phyloP scores from a whole-genome alignment of 2,888 invertebrate species.

The Leptopilina myrica region DNA sequence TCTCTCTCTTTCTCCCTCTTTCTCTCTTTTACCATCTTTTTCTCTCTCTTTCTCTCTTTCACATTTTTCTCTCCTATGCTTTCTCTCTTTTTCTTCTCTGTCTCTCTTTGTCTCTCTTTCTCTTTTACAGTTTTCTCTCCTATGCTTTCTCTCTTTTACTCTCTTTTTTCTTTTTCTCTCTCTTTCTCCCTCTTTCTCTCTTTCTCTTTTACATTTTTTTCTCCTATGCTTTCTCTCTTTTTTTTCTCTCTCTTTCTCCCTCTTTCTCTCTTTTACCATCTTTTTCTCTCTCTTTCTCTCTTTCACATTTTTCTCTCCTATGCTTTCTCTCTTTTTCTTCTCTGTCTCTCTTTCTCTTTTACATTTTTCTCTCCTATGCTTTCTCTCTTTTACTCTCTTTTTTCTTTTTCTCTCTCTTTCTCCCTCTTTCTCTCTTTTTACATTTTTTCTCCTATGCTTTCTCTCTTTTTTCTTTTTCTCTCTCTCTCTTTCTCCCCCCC shows the following conservation, averaged over 20 bases:
- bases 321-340: constrained; percentile 29
- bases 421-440: constrained; percentile 10
- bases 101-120: constrained; percentile 38
- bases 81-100: constrained; percentile 35
- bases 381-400: constrained; percentile 32
- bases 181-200: constrained; percentile 49
- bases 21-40: no score
- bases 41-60: no score
- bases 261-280: no score
- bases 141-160: no score
- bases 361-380: no score
- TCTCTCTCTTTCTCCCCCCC: constrained; percentile 25
- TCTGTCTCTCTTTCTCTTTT: constrained; percentile 1
- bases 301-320: not conserved
- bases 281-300: constrained; percentile 47
- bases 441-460: constrained; percentile 46
- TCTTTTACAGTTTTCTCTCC: no score
- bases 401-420: constrained; percentile 50
- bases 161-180: constrained; percentile 42
- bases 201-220: not conserved
- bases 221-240: not conserved
- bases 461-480: constrained; percentile 19
- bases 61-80: constrained; percentile 12
- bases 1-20: constrained; percentile 52
- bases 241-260: constrained; percentile 26